Percentiles rank a stretch among this genome's conserved stretches.
phyloP scores from a whole-genome alignment of 2,888 invertebrate genomes.

The Archaeoteleia sp. region DNA sequence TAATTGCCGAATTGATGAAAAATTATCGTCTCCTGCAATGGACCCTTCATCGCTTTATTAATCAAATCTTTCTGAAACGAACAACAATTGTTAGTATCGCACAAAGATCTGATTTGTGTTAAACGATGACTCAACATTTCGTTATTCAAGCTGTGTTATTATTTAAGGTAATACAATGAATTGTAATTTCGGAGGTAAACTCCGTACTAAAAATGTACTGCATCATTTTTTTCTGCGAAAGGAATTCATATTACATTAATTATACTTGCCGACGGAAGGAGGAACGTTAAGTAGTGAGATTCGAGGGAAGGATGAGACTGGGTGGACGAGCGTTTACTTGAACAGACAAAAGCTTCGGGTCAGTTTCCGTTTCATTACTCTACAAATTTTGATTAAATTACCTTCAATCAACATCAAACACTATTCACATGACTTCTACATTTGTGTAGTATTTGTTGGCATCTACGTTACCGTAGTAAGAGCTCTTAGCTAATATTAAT shows the following conservation, averaged over 20 bases:
- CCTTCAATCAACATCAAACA: conserved; percentile 72
- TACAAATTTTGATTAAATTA: conserved; percentile 69
- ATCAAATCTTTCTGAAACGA: too few relatives aligned
- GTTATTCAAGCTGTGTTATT: conserved; percentile 11
- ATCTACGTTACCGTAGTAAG: background rate
- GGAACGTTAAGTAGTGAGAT: conserved; percentile 19
- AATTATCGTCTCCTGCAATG: background rate
- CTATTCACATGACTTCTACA: conserved; percentile 70
- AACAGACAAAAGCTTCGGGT: conserved; percentile 63
- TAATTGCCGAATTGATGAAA: too few relatives aligned
- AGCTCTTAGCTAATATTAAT: background rate
- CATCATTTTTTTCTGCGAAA: conserved; percentile 9
- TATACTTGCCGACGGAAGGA: conserved; percentile 25
- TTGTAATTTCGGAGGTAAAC: conserved; percentile 12
- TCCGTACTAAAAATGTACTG: conserved; percentile 10
- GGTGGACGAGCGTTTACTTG: conserved; percentile 64
- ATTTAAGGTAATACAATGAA: conserved; percentile 6
- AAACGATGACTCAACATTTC: conserved; percentile 4
- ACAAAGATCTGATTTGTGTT: background rate
- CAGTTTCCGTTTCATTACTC: conserved; percentile 72
- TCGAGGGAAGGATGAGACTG: conserved; percentile 48
- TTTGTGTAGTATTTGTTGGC: conserved; percentile 7
- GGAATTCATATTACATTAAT: conserved; percentile 34
- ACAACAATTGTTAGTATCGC: too few relatives aligned
- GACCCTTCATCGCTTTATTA: too few relatives aligned